Evolutionary conservation across 2,113 vertebrate genomes (phyloP), one percentile per base, ranked within the genome.

Genomic region (Clupea harengus): DNA sequence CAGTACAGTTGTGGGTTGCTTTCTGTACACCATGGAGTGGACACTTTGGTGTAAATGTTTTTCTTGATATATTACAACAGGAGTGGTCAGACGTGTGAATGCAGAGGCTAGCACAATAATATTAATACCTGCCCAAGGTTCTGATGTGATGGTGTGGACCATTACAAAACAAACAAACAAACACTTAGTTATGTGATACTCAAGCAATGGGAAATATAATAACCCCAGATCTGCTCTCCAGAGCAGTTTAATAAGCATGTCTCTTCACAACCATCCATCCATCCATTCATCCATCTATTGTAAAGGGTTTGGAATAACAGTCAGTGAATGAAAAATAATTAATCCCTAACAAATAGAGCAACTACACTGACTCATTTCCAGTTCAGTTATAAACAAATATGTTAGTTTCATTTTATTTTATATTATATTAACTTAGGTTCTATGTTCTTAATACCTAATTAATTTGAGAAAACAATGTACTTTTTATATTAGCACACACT

Each of bases 1-100:
- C 50, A 83, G 25, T 83, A 87, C 83, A 84, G 78, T 80, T 83
- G 64, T 32, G n/a, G n/a, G n/a, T 25, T 32, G 25, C 11, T 32
- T 15, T 11, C 64, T 11, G 5, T 6, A 15, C 13, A 72, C 64
- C 11, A 10, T 25, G 32, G 64, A 72, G 25, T 25, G 6, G 32
- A 7, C 10, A 13, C n/a, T 32, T 25, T 32, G 13, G 64, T 3
- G 64, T 32, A 72, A 32, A 8, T 28, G n/a, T 72, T 10, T 15
- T 25, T 28, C 28, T 72, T 72, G 64, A 72, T 72, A 32, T 25
- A 72, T 28, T 28, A 72, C 64, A 32, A 25, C 64, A 10, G 25
- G 64, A 28, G 64, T 28, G 25, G 25, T 32, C 64, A 32, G 11
- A 32, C 15, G 11, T 32, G 11, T 72, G 64, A 32, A 28, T 15